Conservation (phyloP, 2,797 vertebrate species). For the Miichthys miiuy region DNA sequence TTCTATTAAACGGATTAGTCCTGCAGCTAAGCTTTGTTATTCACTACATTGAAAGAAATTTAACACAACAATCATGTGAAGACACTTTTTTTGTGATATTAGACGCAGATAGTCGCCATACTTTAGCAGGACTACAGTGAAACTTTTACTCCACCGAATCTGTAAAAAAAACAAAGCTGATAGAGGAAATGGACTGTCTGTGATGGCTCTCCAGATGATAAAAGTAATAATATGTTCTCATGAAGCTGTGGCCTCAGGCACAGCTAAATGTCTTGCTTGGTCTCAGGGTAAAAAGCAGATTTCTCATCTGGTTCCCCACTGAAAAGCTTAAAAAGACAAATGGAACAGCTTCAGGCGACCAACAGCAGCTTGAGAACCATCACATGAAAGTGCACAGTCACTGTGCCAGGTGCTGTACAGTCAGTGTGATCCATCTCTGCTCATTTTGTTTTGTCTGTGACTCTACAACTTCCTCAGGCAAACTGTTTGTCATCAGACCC, state of each 20-base stretch:
- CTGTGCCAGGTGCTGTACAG: not conserved
- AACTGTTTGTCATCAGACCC: slow-evolving; percentile 48
- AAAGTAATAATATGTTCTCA: slow-evolving; percentile 66
- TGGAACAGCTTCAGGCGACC: slow-evolving; percentile 39
- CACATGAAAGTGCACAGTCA: slow-evolving; percentile 47
- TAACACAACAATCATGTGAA: not conserved
- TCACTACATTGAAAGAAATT: not conserved
- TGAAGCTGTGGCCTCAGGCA: slow-evolving; percentile 53
- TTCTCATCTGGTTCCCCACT: slow-evolving; percentile 69
- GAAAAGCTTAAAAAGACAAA: slow-evolving; percentile 67
- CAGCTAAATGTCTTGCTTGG: slow-evolving; percentile 59
- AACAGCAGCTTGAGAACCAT: slow-evolving; percentile 25
- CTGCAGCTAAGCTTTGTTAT: not conserved
- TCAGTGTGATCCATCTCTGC: slow-evolving; percentile 49
- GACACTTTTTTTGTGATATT: slow-evolving; percentile 6
- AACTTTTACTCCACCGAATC: slow-evolving; percentile 11
- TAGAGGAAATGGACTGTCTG: slow-evolving; percentile 34
- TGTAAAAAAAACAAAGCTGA: slow-evolving; percentile 15
- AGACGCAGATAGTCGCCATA: not conserved
- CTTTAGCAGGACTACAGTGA: not conserved
- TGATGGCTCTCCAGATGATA: slow-evolving; percentile 62
- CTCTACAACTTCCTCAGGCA: slow-evolving; percentile 34
- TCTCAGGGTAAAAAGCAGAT: slow-evolving; percentile 59
- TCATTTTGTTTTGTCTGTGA: slow-evolving; percentile 46
- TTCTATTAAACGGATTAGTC: not conserved